Percentiles rank a stretch among this genome's conserved stretches.
These are phyloP conservation scores for Trematomus bernacchii DNA, from an alignment of 2,797 vertebrate genomes.

Conservation along the genomic window DNA sequence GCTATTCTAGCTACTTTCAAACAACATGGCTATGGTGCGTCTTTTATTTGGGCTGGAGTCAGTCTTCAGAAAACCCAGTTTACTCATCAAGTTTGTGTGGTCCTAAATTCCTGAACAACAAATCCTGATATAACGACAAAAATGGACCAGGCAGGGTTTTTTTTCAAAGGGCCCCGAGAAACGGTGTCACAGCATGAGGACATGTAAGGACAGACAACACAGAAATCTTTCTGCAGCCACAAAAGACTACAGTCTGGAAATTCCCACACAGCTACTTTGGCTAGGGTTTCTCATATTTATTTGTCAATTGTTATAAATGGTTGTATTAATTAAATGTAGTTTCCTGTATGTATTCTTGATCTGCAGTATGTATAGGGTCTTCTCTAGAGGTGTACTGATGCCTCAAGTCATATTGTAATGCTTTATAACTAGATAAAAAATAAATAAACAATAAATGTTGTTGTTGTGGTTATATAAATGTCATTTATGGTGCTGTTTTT, in stretches of 20 bases:
- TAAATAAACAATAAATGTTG: too few relatives aligned
- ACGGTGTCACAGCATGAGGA: conserved; percentile 5
- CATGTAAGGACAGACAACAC: too few relatives aligned
- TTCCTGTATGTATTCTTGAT: not conserved
- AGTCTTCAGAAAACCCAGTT: not conserved
- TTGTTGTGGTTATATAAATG: too few relatives aligned
- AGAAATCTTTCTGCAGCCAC: too few relatives aligned
- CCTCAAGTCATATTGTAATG: too few relatives aligned
- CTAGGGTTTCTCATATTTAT: not conserved
- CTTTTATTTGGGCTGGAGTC: not conserved
- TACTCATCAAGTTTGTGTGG: not conserved
- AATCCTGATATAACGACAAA: not conserved
- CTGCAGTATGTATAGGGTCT: not conserved
- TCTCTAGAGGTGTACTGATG: not conserved
- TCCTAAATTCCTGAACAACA: not conserved
- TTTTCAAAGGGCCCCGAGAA: not conserved
- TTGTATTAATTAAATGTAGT: not conserved
- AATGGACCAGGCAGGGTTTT: not conserved
- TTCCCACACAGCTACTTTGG: not conserved
- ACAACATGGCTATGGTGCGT: not conserved
- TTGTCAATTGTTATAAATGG: not conserved
- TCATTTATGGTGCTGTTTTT: too few relatives aligned
- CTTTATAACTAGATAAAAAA: too few relatives aligned
- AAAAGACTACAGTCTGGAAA: not conserved
- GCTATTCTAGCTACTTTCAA: not conserved